Conservation (phyloP, 1,140 invertebrate genomes). For the Mizuhopecten yessoensis region DNA sequence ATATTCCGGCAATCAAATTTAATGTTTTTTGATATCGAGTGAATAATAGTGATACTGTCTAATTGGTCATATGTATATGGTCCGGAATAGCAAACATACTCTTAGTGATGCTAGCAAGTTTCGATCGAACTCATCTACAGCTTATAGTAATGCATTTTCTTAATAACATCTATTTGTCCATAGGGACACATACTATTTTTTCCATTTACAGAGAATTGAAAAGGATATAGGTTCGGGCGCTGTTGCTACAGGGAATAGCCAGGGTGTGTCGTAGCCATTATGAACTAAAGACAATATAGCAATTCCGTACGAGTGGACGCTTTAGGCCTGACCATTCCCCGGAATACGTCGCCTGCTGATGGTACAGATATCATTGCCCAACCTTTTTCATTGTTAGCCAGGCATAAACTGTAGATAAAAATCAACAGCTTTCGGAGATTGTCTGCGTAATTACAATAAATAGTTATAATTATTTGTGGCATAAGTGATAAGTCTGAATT, state of each 20-base stretch:
- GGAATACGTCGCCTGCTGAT: background rate
- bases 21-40: too few relatives aligned
- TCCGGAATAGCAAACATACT: too few relatives aligned
- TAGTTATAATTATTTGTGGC: background rate
- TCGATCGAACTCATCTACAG: background rate
- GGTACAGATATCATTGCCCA: background rate
- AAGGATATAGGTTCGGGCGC: background rate
- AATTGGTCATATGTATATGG: too few relatives aligned
- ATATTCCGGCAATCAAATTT: too few relatives aligned
- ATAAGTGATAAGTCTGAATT: background rate
- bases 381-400: background rate
- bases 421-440: slow-evolving; percentile 19
- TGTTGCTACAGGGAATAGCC: background rate
- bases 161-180: background rate
- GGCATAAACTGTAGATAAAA: background rate
- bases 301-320: background rate
- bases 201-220: background rate
- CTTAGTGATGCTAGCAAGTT: background rate
- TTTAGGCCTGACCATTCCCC: background rate
- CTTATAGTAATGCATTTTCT: background rate
- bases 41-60: too few relatives aligned
- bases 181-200: background rate
- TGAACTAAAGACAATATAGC: background rate
- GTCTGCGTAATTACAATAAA: slow-evolving; percentile 14
- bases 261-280: background rate